These are phyloP conservation scores for Onychostruthus taczanowskii DNA, from an alignment of 2,113 vertebrate species.

Conservation along the genomic window DNA sequence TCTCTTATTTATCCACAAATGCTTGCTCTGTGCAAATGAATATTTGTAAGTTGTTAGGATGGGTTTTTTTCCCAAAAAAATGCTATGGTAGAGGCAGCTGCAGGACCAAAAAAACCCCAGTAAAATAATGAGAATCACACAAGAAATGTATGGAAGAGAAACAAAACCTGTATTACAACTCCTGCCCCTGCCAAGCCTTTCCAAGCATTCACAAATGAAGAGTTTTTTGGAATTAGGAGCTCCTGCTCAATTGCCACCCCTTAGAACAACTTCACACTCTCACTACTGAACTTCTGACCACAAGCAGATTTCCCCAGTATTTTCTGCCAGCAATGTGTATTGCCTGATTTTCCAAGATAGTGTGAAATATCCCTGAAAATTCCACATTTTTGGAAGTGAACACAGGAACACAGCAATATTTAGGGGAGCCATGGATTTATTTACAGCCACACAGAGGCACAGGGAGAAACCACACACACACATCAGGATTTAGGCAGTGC, in stretches of 20 bases:
- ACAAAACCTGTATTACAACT: not conserved
- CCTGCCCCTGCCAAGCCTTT: not conserved
- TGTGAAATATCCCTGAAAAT: not conserved
- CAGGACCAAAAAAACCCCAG: not conserved
- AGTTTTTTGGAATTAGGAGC: not conserved
- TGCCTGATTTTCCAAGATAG: not conserved
- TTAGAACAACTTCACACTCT: not conserved
- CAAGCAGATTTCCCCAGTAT: not conserved
- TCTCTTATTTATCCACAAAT: not conserved
- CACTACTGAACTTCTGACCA: not conserved
- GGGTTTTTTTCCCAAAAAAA: not conserved
- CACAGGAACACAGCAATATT: fast-evolving
- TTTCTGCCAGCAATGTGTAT: not conserved
- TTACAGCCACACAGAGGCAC: not conserved
- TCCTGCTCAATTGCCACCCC: not conserved
- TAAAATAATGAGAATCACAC: not conserved
- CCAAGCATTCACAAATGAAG: not conserved
- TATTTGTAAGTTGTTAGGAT: not conserved
- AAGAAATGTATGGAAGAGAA: not conserved
- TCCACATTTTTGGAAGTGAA: not conserved
- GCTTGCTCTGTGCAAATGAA: not conserved
- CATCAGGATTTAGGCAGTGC: not conserved
- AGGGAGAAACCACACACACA: not conserved
- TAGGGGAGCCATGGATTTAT: not conserved
- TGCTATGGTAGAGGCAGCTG: not conserved